Base-by-base conservation (phyloP, 2,888 invertebrate species). In the Diarsia rubi region DNA sequence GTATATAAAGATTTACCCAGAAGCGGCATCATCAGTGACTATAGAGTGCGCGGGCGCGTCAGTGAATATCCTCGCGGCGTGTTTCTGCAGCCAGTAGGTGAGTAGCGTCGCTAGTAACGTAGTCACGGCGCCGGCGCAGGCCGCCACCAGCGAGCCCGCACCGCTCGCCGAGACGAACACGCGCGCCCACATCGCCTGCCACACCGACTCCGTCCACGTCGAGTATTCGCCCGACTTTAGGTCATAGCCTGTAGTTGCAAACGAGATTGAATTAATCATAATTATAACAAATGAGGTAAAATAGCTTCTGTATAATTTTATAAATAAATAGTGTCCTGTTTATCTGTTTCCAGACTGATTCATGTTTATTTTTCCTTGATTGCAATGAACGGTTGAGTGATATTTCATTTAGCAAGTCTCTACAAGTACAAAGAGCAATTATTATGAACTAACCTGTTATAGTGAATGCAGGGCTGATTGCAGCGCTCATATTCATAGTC, bases 121-220 rank as follows among this genome's bases (percentile, higher is more conserved):
- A 76, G 90, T 86, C 1, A 69, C 54, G 14, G 83, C 88, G 73
- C 96, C 96, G 1, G 90, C 71, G 0, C 71, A 79, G 3, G 89
- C 91, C 5, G 96, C 95, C 37, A 86, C 82, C 3, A 88, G 84
- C 62, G 96, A 95, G 69, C 96, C 95, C 54, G 88, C 91, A 16
- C 97, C 97, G 19, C 98, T 97, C 66, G 98, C 98, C 88, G 97
- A 97, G 75, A 99, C 96, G 93, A 98, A 99, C 96, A 99, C 97
- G 81, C 98, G 97, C 78, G 98, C 97, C 87, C 97, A 97, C 87
- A 98, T 97, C 73, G 97, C 96, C 73, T 97, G 96, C 98, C 99
- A 99, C 60, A 98, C 97, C 0, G 98, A 98, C 96, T 99, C 99
- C 31, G 98, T 98, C 99, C 99, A 99, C 19, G 98, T 98, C 8